Evolutionary conservation across 2,113 vertebrate species (phyloP).

Genomic region (Cepphus grylle): DNA sequence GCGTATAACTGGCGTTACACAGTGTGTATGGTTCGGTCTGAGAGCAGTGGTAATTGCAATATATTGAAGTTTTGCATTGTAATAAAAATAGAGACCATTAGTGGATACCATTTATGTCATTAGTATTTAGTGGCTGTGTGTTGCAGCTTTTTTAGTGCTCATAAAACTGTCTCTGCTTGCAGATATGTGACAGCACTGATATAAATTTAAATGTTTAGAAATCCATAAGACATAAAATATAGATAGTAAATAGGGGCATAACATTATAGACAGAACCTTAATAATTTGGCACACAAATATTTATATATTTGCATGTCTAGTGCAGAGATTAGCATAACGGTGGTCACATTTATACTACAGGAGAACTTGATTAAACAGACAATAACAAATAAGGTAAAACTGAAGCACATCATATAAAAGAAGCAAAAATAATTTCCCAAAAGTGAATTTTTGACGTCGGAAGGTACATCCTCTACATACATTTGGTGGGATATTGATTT

Average conservation of each 20-base stretch:
- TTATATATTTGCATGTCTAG: constrained; percentile 75
- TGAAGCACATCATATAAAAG: not conserved
- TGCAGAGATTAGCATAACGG: constrained; percentile 72
- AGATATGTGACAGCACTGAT: constrained; percentile 85
- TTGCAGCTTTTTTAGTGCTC: constrained; percentile 90
- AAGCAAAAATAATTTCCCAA: not conserved
- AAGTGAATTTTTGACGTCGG: not conserved
- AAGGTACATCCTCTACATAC: not conserved
- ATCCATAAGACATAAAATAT: constrained; percentile 91
- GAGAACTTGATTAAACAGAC: constrained; percentile 63
- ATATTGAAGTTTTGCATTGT: constrained; percentile 83
- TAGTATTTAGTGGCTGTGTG: constrained; percentile 82
- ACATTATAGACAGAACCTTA: constrained; percentile 70
- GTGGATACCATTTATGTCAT: constrained; percentile 89
- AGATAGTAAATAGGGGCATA: constrained; percentile 79
- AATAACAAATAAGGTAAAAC: constrained; percentile 58
- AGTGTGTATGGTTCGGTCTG: constrained; percentile 48
- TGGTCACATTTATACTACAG: constrained; percentile 55
- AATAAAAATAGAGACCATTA: constrained; percentile 86
- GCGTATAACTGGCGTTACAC: too few species aligned
- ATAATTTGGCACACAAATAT: constrained; percentile 74
- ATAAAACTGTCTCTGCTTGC: constrained; percentile 88
- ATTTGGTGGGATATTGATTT: not conserved
- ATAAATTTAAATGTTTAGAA: constrained; percentile 85
- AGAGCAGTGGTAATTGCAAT: constrained; percentile 82